A percentile compares a stretch with the other conserved stretches of the same genome.
Evolutionary conservation across 2,113 vertebrate genomes (phyloP).

Genomic region (Gopherus flavomarginatus): DNA sequence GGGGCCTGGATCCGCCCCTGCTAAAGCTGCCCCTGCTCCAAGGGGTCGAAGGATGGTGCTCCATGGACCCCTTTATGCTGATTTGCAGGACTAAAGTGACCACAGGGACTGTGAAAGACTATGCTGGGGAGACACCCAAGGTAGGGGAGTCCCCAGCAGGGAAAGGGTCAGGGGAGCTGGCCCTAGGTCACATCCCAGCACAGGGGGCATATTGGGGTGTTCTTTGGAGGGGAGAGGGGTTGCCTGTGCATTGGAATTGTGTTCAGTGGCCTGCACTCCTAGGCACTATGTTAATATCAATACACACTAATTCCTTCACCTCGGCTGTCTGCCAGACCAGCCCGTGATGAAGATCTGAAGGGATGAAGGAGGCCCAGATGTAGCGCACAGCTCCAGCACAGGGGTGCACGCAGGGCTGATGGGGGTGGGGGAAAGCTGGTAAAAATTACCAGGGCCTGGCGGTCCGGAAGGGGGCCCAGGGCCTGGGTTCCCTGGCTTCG

Average conservation of each 20-base stretch:
- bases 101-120: not conserved
- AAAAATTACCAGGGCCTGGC: too few species aligned
- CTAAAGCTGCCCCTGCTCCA: not conserved
- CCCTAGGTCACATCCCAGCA: not conserved
- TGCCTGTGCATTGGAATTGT: not conserved
- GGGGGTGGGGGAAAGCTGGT: too few species aligned
- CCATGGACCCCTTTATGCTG: not conserved
- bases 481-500: too few species aligned
- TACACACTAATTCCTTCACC: not conserved
- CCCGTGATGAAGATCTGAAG: not conserved
- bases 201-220: not conserved
- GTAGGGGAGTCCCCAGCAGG: not conserved
- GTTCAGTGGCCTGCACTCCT: not conserved
- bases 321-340: not conserved
- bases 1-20: too few species aligned
- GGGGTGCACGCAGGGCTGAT: not conserved
- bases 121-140: not conserved
- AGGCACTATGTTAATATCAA: not conserved
- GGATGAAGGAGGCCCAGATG: not conserved
- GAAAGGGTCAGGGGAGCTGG: not conserved
- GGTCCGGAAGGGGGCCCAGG: too few species aligned
- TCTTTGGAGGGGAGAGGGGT: not conserved
- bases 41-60: not conserved
- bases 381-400: not conserved
- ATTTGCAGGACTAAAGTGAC: not conserved